Percentiles rank a stretch among this genome's conserved stretches.
Evolutionary conservation across 2,797 vertebrate species (phyloP).

Genomic region (Simalia tracyae): DNA sequence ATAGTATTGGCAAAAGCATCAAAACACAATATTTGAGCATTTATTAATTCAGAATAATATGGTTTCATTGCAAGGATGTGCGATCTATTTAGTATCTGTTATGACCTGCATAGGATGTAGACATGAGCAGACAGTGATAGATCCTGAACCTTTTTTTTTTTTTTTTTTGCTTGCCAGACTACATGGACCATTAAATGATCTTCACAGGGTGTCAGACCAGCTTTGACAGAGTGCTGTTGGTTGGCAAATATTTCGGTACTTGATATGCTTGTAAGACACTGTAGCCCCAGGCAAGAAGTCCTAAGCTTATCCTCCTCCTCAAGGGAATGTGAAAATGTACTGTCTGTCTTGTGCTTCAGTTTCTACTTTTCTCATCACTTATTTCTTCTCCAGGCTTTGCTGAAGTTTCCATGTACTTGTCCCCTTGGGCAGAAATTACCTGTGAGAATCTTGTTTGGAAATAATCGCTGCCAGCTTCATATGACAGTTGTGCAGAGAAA

Average conservation of each 20-base stretch:
- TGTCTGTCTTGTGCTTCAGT: background rate
- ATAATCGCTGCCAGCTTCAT: background rate
- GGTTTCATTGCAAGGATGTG: background rate
- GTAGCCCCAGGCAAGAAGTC: background rate
- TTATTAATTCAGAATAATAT: background rate
- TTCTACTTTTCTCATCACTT: slow-evolving; percentile 13
- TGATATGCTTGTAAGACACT: slow-evolving; percentile 12
- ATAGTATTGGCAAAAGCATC: background rate
- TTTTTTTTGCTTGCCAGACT: background rate
- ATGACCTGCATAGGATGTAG: background rate
- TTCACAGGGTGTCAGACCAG: background rate
- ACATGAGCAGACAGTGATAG: background rate
- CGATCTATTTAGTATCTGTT: background rate
- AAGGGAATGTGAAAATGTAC: background rate
- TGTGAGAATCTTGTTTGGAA: slow-evolving; percentile 20
- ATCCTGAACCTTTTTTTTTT: background rate
- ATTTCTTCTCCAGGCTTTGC: background rate
- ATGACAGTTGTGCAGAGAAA: background rate
- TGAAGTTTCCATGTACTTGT: slow-evolving; percentile 1
- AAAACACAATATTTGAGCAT: background rate
- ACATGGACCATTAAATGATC: background rate
- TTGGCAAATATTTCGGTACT: slow-evolving; percentile 7
- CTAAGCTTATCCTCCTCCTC: background rate
- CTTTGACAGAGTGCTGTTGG: background rate
- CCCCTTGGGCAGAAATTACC: slow-evolving; percentile 20